Base-by-base conservation (phyloP, 1,140 invertebrate species). In the Pogonomyrmex barbatus region DNA sequence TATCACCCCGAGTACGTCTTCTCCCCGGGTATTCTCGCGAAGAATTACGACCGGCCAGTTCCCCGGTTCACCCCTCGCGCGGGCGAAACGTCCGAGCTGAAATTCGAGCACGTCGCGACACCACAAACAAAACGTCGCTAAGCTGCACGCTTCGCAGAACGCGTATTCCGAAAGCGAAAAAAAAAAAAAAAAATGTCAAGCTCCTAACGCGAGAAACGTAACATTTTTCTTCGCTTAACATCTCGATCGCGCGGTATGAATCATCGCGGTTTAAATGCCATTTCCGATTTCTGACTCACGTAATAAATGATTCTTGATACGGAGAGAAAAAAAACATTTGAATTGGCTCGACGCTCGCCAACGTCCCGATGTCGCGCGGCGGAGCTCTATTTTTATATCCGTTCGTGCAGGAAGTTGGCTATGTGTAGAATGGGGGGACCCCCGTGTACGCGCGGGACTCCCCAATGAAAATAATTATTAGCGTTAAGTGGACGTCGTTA, bases 391-490 rank as follows among this genome's bases (percentile, higher is more conserved):
- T 95, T 95, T 95, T 95, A 95, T 95, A 95, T 95, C 94, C 94
- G 94, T 92, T 93, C 92, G 90, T 93, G 93, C 94, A 95, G 94
- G 94, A 95, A 95, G 94, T 94, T 92, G 93, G 91, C 91, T 90
- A 54, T 81, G 89, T 91, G 93, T 92, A 90, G 91, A 89, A 84
- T 92, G 90, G 91, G 91, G 71, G 91, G 93, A 91, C 83, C 45
- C 68, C 85, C 77, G 91, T 83, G 92, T 93, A 91, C 89, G 87
- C 81, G 87, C 86, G 88, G 24, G 86, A 84, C 91, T 91, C 92
- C 94, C 94, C 94, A 95, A 95, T 94, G 94, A 94, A 94, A 94
- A 95, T 94, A 95, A 95, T 95, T 94, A 94, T 94, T 94, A 94
- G 92, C 93, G 92, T 93, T 94, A 94, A 94, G 94, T 94, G 94